Evolutionary conservation across 2,797 vertebrate genomes (phyloP).

Genomic region (Characodon lateralis): DNA sequence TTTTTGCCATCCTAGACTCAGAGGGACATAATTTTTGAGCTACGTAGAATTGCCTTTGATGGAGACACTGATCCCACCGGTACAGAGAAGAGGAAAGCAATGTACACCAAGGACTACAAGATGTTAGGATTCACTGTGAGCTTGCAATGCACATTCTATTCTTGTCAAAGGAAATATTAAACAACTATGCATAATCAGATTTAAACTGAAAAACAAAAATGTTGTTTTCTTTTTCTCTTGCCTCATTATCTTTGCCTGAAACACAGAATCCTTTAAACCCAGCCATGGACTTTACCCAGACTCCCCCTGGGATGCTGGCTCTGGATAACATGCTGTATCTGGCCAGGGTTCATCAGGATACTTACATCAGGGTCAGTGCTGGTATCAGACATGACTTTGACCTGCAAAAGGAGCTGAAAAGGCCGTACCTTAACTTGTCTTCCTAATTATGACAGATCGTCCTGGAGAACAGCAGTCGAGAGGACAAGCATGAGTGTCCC

Average conservation of each 20-base stretch:
- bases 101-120: constrained; percentile 99
- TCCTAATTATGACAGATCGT: constrained; percentile 77
- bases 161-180: neutral
- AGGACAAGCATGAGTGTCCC: constrained; percentile 97
- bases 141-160: constrained; percentile 9
- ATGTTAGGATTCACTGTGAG: constrained; percentile 97
- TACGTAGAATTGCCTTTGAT: constrained; percentile 95
- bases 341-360: constrained; percentile 95
- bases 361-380: constrained; percentile 90
- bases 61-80: constrained; percentile 91
- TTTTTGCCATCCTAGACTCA: constrained; percentile 83
- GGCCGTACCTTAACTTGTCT: constrained; percentile 6
- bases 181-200: neutral
- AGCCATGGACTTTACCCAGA: constrained; percentile 96
- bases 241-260: constrained; percentile 6
- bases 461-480: constrained; percentile 95
- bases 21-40: constrained; percentile 95
- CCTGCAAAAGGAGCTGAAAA: constrained; percentile 3
- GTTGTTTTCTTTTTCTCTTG: neutral
- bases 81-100: constrained; percentile 94
- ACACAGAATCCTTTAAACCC: constrained; percentile 95
- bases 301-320: constrained; percentile 97
- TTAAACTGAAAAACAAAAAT: neutral
- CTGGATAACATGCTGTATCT: constrained; percentile 98
- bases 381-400: neutral